Evolutionary conservation across 2,888 invertebrate genomes (phyloP).

Genomic region (Hecatera dysodea): DNA sequence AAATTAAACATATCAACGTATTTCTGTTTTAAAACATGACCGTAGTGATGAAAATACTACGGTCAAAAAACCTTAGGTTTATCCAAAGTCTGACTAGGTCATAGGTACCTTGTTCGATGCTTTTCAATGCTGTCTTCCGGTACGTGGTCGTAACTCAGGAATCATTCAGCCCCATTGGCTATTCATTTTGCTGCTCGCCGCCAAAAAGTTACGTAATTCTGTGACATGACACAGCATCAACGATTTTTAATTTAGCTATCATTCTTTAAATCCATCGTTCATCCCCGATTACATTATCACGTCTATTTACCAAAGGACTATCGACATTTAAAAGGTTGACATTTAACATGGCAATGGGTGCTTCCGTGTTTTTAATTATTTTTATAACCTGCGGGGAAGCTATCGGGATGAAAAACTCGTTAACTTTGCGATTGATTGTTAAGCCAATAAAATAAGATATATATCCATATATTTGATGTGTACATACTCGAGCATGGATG

Average conservation of each 20-base stretch:
- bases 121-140: too few species aligned
- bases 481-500: not conserved
- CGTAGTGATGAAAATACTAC: not conserved
- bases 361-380: slow-evolving; percentile 64
- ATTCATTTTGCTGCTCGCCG: too few species aligned
- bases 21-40: not conserved
- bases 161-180: too few species aligned
- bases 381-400: slow-evolving; percentile 56
- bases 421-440: slow-evolving; percentile 56
- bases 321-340: slow-evolving; percentile 58
- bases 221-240: not conserved
- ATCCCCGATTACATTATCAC: slow-evolving; percentile 69
- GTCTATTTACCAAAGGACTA: slow-evolving; percentile 59
- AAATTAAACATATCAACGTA: not conserved
- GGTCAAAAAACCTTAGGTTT: too few species aligned
- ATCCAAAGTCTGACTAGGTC: too few species aligned
- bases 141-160: too few species aligned
- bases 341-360: slow-evolving; percentile 60
- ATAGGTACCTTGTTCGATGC: too few species aligned
- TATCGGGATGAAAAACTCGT: slow-evolving; percentile 53
- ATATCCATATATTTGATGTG: slow-evolving; percentile 33
- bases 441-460: slow-evolving; percentile 47
- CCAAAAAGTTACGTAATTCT: not conserved
- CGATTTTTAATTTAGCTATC: not conserved
- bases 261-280: slow-evolving; percentile 44